Percentiles rank a stretch among this genome's conserved stretches.
These are phyloP conservation scores for Macrophya alboannulata DNA, from an alignment of 2,888 invertebrate species.

Conservation along the genomic window DNA sequence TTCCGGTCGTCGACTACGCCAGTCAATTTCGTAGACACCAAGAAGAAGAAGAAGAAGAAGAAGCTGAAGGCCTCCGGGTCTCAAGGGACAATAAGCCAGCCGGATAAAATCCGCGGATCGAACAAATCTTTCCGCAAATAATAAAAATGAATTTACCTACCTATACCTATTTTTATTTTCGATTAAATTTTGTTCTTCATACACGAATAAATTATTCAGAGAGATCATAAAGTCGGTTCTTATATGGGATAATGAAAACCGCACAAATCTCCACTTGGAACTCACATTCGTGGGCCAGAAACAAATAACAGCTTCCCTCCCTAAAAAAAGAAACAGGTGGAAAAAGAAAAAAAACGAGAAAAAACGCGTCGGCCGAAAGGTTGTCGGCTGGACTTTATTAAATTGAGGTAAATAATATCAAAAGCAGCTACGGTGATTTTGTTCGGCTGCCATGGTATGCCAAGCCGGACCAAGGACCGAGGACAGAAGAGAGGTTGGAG, in stretches of 20 bases:
- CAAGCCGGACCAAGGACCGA: constrained; percentile 57
- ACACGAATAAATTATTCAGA: not conserved
- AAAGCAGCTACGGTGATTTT: constrained; percentile 14
- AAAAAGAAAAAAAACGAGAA: not conserved
- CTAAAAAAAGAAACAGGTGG: not conserved
- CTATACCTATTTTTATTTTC: not conserved
- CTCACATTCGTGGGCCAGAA: not conserved
- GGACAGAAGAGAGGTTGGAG: constrained; percentile 67
- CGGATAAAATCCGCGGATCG: not conserved
- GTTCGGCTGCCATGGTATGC: not conserved
- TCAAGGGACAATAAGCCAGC: not conserved
- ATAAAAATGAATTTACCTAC: too few species aligned
- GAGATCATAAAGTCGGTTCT: not conserved
- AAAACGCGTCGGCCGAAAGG: not conserved
- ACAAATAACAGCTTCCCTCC: not conserved
- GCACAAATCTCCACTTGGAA: not conserved
- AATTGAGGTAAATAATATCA: constrained; percentile 65
- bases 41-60: not conserved
- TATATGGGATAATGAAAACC: not conserved
- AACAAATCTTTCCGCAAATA: not conserved
- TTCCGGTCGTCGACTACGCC: not conserved
- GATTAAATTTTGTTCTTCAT: not conserved
- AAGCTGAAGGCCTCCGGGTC: constrained; percentile 6
- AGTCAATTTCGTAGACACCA: not conserved
- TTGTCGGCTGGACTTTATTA: constrained; percentile 62